These are phyloP conservation scores for Amblyornis subalaris DNA, from an alignment of 2,113 vertebrate genomes.

Conservation along the genomic window DNA sequence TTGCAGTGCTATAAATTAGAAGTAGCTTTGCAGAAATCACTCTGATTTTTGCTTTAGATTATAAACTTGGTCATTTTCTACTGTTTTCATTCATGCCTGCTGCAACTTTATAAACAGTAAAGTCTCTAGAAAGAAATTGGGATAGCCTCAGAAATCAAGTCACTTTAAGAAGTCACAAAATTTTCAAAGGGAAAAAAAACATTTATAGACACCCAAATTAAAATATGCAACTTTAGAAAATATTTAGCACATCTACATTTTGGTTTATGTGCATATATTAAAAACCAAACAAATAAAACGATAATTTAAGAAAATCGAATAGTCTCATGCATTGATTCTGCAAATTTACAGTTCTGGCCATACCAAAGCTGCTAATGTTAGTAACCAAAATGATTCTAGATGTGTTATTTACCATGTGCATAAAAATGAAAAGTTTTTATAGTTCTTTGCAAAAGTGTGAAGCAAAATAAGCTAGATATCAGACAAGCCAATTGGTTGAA, in stretches of 20 bases:
- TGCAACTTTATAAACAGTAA: neutral
- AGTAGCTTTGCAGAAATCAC: neutral
- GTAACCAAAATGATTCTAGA: neutral
- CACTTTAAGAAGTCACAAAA: neutral
- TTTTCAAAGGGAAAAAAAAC: neutral
- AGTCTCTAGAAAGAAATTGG: neutral
- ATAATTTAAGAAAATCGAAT: neutral
- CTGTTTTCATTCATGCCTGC: neutral
- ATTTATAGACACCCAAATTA: neutral
- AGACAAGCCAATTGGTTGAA: neutral
- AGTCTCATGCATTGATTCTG: neutral
- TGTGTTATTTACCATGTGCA: neutral
- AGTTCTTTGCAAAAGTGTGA: neutral
- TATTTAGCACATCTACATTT: neutral
- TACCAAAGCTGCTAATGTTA: neutral
- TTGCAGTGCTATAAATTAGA: conserved; percentile 1
- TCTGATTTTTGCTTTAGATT: neutral
- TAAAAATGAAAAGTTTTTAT: neutral
- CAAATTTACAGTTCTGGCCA: neutral
- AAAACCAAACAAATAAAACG: neutral
- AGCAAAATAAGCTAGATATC: neutral
- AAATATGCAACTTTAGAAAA: neutral
- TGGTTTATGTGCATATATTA: neutral
- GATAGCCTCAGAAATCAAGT: neutral
- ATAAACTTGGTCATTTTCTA: neutral